These are phyloP conservation scores for Nanorana parkeri DNA, from an alignment of 2,113 vertebrate species.

Conservation along the genomic window DNA sequence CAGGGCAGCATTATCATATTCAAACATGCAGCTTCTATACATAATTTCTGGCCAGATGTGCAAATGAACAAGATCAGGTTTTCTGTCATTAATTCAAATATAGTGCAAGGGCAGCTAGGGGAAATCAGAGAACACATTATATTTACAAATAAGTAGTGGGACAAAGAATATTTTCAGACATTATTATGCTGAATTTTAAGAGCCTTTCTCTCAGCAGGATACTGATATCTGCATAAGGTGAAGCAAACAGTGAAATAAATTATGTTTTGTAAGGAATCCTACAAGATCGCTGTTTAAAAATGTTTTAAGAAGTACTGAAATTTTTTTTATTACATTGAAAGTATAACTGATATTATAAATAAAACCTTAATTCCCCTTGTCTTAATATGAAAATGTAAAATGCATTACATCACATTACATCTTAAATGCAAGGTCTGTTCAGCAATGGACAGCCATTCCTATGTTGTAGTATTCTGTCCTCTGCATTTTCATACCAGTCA, in stretches of 20 bases:
- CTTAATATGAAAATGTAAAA: no score
- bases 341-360: no score
- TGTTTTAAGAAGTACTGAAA: no score
- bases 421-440: no score
- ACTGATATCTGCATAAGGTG: slow-evolving; percentile 4
- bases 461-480: no score
- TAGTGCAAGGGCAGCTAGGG: slow-evolving; percentile 29
- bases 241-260: slow-evolving; percentile 21
- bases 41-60: slow-evolving; percentile 49
- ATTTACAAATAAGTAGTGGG: slow-evolving; percentile 43
- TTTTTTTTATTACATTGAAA: no score
- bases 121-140: slow-evolving; percentile 36
- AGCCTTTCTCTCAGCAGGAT: slow-evolving; percentile 25
- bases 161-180: slow-evolving; percentile 34
- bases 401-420: no score
- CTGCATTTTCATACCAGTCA: no score
- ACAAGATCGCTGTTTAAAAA: not conserved
- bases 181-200: slow-evolving; percentile 26
- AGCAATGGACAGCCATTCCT: no score
- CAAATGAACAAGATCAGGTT: slow-evolving; percentile 13
- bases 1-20: slow-evolving; percentile 30
- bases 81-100: slow-evolving; percentile 47
- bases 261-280: slow-evolving; percentile 2
- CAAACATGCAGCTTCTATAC: slow-evolving; percentile 39
- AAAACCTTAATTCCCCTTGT: no score